Evolutionary conservation across 1,140 invertebrate species (phyloP).

Genomic region (Heterodera schachtii): DNA sequence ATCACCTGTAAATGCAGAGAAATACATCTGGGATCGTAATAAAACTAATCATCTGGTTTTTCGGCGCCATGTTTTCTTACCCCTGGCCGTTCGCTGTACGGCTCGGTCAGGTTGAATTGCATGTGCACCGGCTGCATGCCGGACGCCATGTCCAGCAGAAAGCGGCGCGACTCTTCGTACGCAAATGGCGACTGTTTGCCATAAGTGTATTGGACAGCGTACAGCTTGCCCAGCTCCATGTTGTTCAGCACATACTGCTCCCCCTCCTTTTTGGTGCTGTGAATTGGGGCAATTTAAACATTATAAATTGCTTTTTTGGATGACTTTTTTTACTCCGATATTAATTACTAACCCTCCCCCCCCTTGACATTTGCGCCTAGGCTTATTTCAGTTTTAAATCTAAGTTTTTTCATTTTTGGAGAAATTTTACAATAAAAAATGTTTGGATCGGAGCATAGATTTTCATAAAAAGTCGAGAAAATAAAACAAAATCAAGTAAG

Average conservation of each 20-base stretch:
- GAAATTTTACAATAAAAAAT: too few species aligned
- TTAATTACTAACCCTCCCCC: too few species aligned
- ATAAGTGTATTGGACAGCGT: conserved; percentile 61
- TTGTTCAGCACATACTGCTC: conserved; percentile 49
- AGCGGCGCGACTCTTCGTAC: conserved; percentile 59
- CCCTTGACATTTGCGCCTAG: too few species aligned
- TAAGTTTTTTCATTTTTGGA: too few species aligned
- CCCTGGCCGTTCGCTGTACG: conserved; percentile 9
- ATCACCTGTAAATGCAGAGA: neutral
- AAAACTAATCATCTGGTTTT: neutral
- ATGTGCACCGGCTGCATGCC: conserved; percentile 35
- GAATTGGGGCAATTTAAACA: neutral
- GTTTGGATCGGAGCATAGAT: too few species aligned
- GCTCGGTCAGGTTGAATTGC: conserved; percentile 33
- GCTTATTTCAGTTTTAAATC: too few species aligned
- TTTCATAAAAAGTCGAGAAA: too few species aligned
- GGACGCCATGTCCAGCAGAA: conserved; percentile 54
- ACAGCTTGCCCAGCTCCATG: conserved; percentile 49
- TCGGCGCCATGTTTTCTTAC: neutral
- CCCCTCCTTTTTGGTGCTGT: conserved; percentile 43
- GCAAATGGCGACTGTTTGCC: conserved; percentile 58
- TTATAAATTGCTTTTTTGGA: neutral
- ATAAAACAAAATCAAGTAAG: too few species aligned
- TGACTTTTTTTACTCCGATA: too few species aligned
- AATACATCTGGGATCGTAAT: neutral